Evolutionary conservation across 2,113 vertebrate genomes (phyloP).

Genomic region (Cochlearius cochlearius): DNA sequence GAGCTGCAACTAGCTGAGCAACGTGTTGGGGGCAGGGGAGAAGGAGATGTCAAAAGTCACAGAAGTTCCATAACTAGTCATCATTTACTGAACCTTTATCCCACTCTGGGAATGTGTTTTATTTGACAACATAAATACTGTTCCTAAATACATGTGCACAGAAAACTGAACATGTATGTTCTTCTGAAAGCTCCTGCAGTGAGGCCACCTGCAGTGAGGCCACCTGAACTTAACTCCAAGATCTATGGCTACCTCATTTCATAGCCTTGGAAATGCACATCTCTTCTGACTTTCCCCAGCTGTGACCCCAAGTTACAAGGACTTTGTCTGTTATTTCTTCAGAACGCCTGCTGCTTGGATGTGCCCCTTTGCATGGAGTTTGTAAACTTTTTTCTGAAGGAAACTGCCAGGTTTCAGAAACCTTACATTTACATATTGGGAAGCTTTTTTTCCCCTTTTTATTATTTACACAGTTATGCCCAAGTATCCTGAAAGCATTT

Average conservation of each 20-base stretch:
- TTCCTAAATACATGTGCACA: neutral
- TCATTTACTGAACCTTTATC: neutral
- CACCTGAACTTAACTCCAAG: neutral
- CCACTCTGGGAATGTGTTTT: neutral
- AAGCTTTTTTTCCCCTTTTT: neutral
- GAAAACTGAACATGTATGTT: neutral
- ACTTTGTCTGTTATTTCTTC: neutral
- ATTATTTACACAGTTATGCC: neutral
- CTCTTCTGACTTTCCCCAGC: neutral
- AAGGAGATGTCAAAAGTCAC: neutral
- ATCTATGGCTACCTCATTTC: neutral
- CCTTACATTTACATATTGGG: neutral
- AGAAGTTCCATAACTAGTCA: neutral
- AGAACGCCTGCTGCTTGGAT: neutral
- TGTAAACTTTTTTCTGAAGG: neutral
- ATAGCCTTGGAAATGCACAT: neutral
- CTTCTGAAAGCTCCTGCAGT: neutral
- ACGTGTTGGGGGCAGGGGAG: neutral
- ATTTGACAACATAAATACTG: neutral
- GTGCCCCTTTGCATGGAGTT: neutral
- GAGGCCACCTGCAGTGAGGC: neutral
- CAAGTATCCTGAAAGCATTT: neutral
- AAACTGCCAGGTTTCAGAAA: neutral
- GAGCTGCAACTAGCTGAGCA: neutral
- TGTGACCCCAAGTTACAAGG: neutral